Evolutionary conservation across 2,113 vertebrate species (phyloP).

Genomic region (Cathartes aura): DNA sequence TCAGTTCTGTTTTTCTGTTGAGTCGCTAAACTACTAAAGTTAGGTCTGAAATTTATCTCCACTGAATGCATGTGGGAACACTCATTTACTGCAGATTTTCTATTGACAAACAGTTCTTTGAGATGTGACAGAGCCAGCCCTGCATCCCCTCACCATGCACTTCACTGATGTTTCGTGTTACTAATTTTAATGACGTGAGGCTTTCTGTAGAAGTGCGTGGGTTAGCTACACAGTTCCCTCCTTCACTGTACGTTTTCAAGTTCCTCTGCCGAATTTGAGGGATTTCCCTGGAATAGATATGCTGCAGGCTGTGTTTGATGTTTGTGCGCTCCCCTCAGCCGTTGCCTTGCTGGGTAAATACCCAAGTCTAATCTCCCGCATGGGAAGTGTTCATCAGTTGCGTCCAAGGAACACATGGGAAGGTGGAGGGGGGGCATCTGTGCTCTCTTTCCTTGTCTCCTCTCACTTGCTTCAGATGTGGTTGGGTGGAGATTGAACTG

Average conservation of each 20-base stretch:
- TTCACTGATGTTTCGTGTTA: not conserved
- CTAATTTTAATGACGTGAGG: not conserved
- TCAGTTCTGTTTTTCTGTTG: not conserved
- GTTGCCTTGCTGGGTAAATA: not conserved
- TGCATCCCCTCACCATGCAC: not conserved
- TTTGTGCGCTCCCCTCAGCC: not conserved
- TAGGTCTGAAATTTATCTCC: not conserved
- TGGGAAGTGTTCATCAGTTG: not conserved
- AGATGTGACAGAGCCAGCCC: not conserved
- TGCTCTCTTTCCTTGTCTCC: not conserved
- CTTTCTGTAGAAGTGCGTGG: not conserved
- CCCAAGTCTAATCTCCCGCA: not conserved
- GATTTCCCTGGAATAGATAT: not conserved
- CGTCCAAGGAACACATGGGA: not conserved
- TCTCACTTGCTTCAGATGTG: not conserved
- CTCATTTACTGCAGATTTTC: not conserved
- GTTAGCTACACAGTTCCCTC: not conserved
- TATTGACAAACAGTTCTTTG: not conserved
- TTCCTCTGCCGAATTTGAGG: not conserved
- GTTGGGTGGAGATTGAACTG: not conserved
- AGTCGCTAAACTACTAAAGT: not conserved
- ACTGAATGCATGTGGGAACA: not conserved
- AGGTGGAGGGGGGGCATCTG: not conserved
- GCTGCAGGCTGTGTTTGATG: not conserved
- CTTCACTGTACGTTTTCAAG: not conserved